Base-by-base conservation (phyloP, 2,113 vertebrate species). In the Tonatia bakeri region DNA sequence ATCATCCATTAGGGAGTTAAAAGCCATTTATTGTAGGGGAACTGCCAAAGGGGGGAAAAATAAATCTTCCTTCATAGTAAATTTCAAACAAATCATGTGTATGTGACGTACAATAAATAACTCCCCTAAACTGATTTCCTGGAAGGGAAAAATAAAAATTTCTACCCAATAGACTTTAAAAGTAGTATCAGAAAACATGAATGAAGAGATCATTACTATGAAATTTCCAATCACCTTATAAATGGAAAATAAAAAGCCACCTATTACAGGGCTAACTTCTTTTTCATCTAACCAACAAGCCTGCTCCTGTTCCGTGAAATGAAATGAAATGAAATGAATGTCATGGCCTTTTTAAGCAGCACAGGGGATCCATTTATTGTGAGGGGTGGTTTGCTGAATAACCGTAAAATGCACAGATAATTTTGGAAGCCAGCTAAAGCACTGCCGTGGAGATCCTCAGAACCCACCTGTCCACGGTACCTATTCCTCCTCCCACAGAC, bases 251-350 rank as follows among this genome's bases (percentile, higher is more conserved):
- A 92, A 94, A 54, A 96, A 93, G 92, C 93, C 87, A 86, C 2
- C 17, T 9, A 40, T 83, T 75, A 45, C 65, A 87, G 90, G 87
- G 93, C 95, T 97, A 96, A 97, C 91, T 96, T 97, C 75, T 97
- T 76, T 94, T 92, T 94, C 65, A 95, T 97, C 79, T 64, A 96
- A 92, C 73, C 87, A 97, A 97, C 94, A 98, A 97, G 94, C 95
- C 95, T 98, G 91, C 54, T 97, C 83, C 95, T 96, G 81, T 88
- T 97, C 95, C 69, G 52, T 98, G 95, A 98, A 98, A 97, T 97
- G 87, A 96, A 98, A 97, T 97, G 87, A 96, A 98, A 97, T 96
- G 89, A 96, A 98, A 97, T 97, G 17, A 98, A 98, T 97, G 90
- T 47, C 79, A 64, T 52, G 88, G 96, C 76, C 94, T 97, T 98